Evolutionary conservation across 2,888 invertebrate genomes (phyloP), one percentile per base, ranked within the genome.

Genomic region (Lepas anatifera): DNA sequence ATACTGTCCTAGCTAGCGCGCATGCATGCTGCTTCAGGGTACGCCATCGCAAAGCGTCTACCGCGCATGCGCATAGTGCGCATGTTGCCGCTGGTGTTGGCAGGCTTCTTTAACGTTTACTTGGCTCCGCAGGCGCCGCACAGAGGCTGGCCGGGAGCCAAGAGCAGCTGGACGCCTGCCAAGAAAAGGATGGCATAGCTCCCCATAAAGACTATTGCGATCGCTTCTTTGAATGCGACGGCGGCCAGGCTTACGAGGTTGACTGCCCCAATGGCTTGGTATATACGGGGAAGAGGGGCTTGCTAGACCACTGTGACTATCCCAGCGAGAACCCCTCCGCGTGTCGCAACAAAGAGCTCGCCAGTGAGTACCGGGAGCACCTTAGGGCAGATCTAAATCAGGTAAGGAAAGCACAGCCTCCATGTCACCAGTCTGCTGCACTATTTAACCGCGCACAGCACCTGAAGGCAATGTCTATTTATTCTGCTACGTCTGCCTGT

Each of bases 201-300:
- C 85, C 85, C 0, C 92, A 93, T 76, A 86, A 86, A 75, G 88
- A 89, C 67, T 89, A 92, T 80, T 93, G 93, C 77, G 89, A 89
- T 79, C 83, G 86, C 71, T 90, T 89, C 78, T 93, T 92, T 91
- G 92, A 92, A 79, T 93, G 93, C 77, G 89, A 91, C 72, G 87
- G 85, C 75, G 90, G 89, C 0, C 89, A 90, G 78, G 86, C 90
- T 0, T 87, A 90, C 74, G 83, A 92, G 71, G 92, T 92, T 79
- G 92, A 92, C 81, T 94, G 93, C 77, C 93, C 93, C 70, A 94
- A 93, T 77, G 93, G 93, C 0, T 82, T 93, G 74, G 93, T 93
- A 64, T 94, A 89, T 81, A 91, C 92, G 29, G 93, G 93, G 6
- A 91, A 91, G 78, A 89, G 92, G 77, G 84, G 91, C 67, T 92